Conservation (phyloP, 2,888 invertebrate genomes). For the Dryococelus australis region DNA sequence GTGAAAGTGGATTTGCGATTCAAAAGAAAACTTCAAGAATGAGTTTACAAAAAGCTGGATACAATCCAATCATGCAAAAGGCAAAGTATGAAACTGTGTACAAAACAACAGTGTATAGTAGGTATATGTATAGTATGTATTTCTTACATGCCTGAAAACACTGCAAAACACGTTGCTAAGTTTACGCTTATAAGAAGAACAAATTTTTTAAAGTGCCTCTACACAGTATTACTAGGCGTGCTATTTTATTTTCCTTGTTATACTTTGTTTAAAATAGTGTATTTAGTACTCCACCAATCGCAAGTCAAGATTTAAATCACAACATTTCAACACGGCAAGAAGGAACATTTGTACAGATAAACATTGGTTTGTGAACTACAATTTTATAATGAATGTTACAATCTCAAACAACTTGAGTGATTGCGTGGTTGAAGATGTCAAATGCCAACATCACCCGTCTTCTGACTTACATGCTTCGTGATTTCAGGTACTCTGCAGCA, state of each 20-base stretch:
- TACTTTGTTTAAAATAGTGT: neutral
- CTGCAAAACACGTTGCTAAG: too few relatives aligned
- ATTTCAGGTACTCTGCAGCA: slow-evolving; percentile 9
- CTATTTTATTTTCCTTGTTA: neutral
- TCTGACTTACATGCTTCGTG: neutral
- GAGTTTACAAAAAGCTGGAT: too few relatives aligned
- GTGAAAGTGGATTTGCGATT: too few relatives aligned
- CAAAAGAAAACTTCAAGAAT: too few relatives aligned
- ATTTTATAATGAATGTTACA: neutral
- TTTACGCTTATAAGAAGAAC: too few relatives aligned
- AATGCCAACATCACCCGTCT: neutral
- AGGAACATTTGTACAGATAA: neutral
- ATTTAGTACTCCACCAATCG: neutral
- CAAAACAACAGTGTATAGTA: too few relatives aligned
- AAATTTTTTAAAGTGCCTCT: too few relatives aligned
- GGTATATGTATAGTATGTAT: too few relatives aligned
- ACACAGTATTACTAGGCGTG: neutral
- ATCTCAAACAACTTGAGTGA: neutral
- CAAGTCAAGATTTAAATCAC: neutral
- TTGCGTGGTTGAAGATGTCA: neutral
- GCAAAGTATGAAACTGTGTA: too few relatives aligned
- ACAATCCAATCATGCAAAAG: too few relatives aligned
- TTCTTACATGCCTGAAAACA: too few relatives aligned
- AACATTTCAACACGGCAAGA: neutral
- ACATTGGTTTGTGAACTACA: neutral